Evolutionary conservation across 2,113 vertebrate species (phyloP), one percentile per base, ranked within the genome.

Genomic region (Zosterops borbonicus): DNA sequence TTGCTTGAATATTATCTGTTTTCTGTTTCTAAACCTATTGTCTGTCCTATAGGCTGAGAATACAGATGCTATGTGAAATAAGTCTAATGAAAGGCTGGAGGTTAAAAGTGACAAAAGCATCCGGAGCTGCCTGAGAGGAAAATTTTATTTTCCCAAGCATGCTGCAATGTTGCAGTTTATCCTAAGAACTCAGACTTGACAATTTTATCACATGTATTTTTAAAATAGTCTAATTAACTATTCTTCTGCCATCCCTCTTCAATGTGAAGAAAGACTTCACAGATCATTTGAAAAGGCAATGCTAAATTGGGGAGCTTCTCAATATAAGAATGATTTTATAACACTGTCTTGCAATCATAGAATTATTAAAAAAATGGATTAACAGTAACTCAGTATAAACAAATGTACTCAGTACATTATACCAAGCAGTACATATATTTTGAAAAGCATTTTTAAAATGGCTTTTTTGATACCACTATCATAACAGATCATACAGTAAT

Each of bases 311-410:
- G 74, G 50, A 82, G 39, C 46, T 83, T 87, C 68, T 78, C 41
- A 68, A n/a, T 24, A 29, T n/a, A 68, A 59, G 28, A 42, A 68
- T 27, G 41, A 64, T 92, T 90, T 94, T 92, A 29, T n/a, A 89
- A 76, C 50, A 62, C 46, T 64, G 58, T 56, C 82, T 82, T 47
- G 5, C 24, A 85, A 21, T 76, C 63, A 0, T 29, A 89, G 55
- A 91, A 93, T 93, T 81, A 89, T 86, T 74, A 84, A 92, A 95
- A 93, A 91, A 95, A 95, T 68, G 21, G 65, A 91, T 97, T 93
- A 96, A 68, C 22, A 85, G 68, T 44, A 94, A 94, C 71, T 79
- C 64, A 89, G 50, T 41, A 84, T 94, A 87, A 95, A 91, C 64
- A 78, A 53, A 69, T 73, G 76, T 53, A 92, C 89, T 95, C 25